Evolutionary conservation across 2,888 invertebrate genomes (phyloP), one percentile per base, ranked within the genome.

Genomic region (Drosophila nr. medialis): DNA sequence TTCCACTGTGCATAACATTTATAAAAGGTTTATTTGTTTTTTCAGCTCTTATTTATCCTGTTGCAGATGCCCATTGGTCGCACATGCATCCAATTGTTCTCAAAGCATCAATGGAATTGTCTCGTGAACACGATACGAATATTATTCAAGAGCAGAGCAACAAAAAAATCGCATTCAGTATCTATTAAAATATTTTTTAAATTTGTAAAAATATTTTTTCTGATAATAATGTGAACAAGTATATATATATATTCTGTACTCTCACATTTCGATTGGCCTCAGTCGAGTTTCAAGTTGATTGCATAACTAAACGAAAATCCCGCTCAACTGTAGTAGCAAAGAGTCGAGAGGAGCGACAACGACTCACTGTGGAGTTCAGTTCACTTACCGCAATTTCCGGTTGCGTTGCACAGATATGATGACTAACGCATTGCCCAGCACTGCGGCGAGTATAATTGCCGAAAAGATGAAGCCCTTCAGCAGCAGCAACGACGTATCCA

Each of bases 391-490:
- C 82, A 93, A 89, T 86, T 93, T 93, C 56, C 93, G 91, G 90
- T 93, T 93, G 70, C 93, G 92, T 71, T 93, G 93, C 70, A 93
- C 93, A 38, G 93, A 93, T 73, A 93, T 93, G 76, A 93, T 93
- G 87, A 99, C 98, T 80, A 99, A 94, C 3, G 98, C 96, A 94
- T 99, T 99, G 62, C 98, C 99, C 65, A 98, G 95, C 24, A 98
- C 95, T 36, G 98, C 98, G 80, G 97, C 96, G 65, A 97, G 94
- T 91, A 98, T 98, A 92, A 98, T 98, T 82, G 95, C 95, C 68
- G 96, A 95, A 95, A 98, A 98, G 83, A 96, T 94, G 90, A 96
- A 95, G 68, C 95, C 96, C 92, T 97, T 97, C 84, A 96, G 93
- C 75, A 96, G 94, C 84, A 96, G 93, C 45, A 95, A 90, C 71